Percentiles rank a stretch among this genome's conserved stretches.
phyloP scores from a whole-genome alignment of 2,113 vertebrate genomes.

The Notothenia rossii region DNA sequence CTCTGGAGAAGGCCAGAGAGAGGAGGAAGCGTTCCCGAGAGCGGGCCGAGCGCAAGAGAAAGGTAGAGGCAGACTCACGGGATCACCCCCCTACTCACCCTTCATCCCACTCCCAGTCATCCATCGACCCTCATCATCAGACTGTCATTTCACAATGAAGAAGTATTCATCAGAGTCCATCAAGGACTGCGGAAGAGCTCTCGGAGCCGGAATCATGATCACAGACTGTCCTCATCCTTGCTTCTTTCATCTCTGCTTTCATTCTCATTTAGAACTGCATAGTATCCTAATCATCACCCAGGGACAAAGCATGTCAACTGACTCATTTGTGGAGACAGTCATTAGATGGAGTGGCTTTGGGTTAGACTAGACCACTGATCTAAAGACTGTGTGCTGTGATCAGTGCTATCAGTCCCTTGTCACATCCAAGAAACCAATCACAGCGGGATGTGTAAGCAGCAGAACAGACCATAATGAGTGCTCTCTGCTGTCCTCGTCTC shows the following conservation, averaged over 20 bases:
- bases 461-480: neutral
- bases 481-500: conserved; percentile 20
- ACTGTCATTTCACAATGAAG: conserved; percentile 18
- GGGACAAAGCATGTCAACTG: no score
- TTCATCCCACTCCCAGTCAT: conserved; percentile 30
- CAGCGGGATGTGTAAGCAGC: neutral
- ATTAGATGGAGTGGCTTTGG: neutral
- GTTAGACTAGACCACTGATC: neutral
- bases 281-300: no score
- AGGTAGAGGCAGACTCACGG: conserved; percentile 85
- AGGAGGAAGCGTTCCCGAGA: conserved; percentile 92
- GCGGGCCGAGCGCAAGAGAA: conserved; percentile 93
- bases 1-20: conserved; percentile 92
- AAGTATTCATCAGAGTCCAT: neutral
- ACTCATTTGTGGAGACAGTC: neutral
- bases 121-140: conserved; percentile 24
- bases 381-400: conserved; percentile 1
- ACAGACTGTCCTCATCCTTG: neutral
- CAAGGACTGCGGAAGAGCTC: conserved; percentile 7
- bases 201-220: neutral
- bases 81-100: conserved; percentile 41
- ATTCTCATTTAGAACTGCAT: neutral
- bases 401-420: neutral
- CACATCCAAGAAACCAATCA: neutral
- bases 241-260: conserved; percentile 6